Evolutionary conservation across 1,140 invertebrate genomes (phyloP).

Genomic region (Musca domestica): DNA sequence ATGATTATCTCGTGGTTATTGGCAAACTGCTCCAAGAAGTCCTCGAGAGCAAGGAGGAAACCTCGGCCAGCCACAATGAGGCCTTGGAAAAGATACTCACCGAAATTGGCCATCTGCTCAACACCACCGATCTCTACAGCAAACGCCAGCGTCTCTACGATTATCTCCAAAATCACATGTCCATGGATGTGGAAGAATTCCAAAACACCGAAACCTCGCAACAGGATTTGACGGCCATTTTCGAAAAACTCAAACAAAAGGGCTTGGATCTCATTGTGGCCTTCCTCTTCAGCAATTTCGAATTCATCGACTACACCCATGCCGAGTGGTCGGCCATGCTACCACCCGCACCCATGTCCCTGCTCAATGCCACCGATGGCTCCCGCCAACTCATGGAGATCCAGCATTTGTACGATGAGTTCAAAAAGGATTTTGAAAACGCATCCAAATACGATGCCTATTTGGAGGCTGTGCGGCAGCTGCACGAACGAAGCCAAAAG

Average conservation of each 20-base stretch:
- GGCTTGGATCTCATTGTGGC: constrained; percentile 44
- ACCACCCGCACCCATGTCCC: constrained; percentile 30
- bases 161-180: constrained; percentile 36
- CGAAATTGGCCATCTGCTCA: constrained; percentile 37
- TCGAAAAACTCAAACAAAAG: constrained; percentile 36
- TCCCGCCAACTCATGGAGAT: constrained; percentile 35
- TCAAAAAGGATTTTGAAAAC: constrained; percentile 45
- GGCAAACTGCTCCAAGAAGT: constrained; percentile 40
- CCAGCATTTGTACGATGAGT: constrained; percentile 39
- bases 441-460: constrained; percentile 41
- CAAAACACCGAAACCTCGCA: constrained; percentile 21
- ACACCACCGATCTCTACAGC: constrained; percentile 40
- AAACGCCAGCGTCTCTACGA: constrained; percentile 42
- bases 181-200: constrained; percentile 32
- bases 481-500: constrained; percentile 28
- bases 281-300: constrained; percentile 48
- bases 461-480: constrained; percentile 26
- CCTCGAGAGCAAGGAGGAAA: constrained; percentile 33
- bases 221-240: constrained; percentile 35
- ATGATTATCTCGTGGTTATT: constrained; percentile 41
- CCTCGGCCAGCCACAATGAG: constrained; percentile 22
- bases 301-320: constrained; percentile 43
- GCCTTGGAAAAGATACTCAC: constrained; percentile 3
- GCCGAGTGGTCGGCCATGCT: constrained; percentile 36
- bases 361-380: constrained; percentile 33